Conservation (phyloP, 1,140 invertebrate genomes). For the Pseudomyrmex flavicornis region DNA sequence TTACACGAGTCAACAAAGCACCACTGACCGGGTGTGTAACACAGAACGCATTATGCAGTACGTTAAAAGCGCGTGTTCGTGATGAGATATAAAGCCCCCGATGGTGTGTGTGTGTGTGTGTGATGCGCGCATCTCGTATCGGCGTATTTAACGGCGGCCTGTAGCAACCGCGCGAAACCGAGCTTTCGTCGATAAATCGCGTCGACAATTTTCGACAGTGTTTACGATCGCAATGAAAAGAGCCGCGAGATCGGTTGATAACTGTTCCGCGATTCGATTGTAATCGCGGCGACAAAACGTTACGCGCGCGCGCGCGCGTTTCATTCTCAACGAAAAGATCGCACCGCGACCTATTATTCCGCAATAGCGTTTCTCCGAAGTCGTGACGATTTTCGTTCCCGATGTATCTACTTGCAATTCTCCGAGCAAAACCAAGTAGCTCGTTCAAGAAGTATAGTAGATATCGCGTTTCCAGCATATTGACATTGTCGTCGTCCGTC, state of each 20-base stretch:
- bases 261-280: background rate
- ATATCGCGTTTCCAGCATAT: conserved; percentile 35
- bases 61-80: conserved; percentile 13
- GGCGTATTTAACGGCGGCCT: conserved; percentile 8
- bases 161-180: background rate
- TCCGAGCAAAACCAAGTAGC: conserved; percentile 17
- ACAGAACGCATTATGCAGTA: background rate
- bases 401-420: conserved; percentile 45
- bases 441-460: conserved; percentile 2
- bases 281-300: background rate
- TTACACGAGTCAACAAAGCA: conserved; percentile 45
- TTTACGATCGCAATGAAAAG: background rate
- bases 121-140: background rate
- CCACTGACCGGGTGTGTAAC: background rate
- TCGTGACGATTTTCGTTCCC: conserved; percentile 12
- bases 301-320: background rate
- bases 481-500: conserved; percentile 1
- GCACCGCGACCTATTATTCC: conserved; percentile 18
- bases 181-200: background rate
- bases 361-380: conserved; percentile 7
- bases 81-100: conserved; percentile 14
- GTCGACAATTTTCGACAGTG: background rate
- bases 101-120: background rate
- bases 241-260: background rate
- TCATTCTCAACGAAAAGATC: background rate